Evolutionary conservation across 1,140 invertebrate species (phyloP).

Genomic region (Littorina saxatilis): DNA sequence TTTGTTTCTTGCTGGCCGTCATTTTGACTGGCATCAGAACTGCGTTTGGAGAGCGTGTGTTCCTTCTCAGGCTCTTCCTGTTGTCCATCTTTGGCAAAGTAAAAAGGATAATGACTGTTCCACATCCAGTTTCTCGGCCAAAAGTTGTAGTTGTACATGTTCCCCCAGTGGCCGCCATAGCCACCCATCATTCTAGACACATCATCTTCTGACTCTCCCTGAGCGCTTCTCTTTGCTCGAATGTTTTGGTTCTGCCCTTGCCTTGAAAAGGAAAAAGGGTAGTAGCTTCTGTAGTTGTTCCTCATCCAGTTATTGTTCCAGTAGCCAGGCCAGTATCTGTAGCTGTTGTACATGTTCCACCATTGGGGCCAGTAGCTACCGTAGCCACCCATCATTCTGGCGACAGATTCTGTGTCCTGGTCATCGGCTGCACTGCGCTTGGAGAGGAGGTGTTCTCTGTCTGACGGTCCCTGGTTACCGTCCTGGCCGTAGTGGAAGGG

Average conservation of each 20-base stretch:
- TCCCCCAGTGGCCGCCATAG: no score
- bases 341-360: constrained; percentile 9
- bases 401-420: neutral
- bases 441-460: neutral
- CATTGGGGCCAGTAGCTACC: neutral
- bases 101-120: constrained; percentile 1
- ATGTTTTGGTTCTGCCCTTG: neutral
- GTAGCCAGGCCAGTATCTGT: neutral
- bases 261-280: neutral
- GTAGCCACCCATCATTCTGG: constrained; percentile 20
- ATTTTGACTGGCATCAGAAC: constrained; percentile 9
- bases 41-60: constrained; percentile 9
- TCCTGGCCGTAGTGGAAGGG: neutral
- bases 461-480: neutral
- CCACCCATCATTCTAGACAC: constrained; percentile 8
- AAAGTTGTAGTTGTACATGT: no score
- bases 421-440: constrained; percentile 17
- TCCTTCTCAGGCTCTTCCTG: neutral
- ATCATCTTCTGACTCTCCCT: neutral
- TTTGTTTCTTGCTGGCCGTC: constrained; percentile 14
- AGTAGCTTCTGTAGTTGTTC: neutral
- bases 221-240: neutral
- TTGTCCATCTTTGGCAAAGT: neutral
- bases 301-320: constrained; percentile 21
- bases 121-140: constrained; percentile 9